Evolutionary conservation across 2,888 invertebrate species (phyloP), one percentile per base, ranked within the genome.

Genomic region (Athripsodes cinereus): DNA sequence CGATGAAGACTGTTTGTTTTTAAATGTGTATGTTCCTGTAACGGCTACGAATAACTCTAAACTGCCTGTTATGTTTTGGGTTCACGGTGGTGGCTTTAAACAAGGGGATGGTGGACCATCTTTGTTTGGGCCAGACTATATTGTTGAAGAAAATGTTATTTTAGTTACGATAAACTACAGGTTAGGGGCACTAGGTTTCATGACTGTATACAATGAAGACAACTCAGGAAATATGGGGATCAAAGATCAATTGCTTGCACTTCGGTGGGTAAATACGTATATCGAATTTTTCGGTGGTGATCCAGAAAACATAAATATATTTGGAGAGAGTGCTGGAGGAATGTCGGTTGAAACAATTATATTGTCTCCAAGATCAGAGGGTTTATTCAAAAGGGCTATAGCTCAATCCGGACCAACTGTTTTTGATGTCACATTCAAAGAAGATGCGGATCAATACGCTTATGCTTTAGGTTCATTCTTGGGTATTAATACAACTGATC

Each of bases 291-390:
- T 61, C 21, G 61, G 61, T 6, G 61, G 61, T 16, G 51, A 61
- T 53, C 26, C 52, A 1, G 22, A 58, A 10, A 58, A 58, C 48
- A 35, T 61, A 18, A 58, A 55, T 10, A 46, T 61, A 11, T 61
- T 61, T 21, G 61, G 61, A 21, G 58, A 61, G 34, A 61, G 61
- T 21, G 61, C 61, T 19, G 61, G 61, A 26, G 47, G 55, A 2
- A 52, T 53, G 5, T 58, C 61, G 11, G 55, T 58, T 16, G 53
- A 58, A 6, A 52, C 16, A 44, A 21, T 55, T 13, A 46, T 56
- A 3, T 5, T 55, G 26, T 44, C 55, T 2, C 48, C 52, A 13
- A 44, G 34, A 35, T 20, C 61, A 2, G 22, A 44, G 22, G 61
- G 61, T 10, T 26, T 61, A 8, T 56, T 58, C 19, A n/a, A 26